Percentiles rank a stretch among this genome's conserved stretches.
Conservation (phyloP, 1,140 invertebrate species). For the Pseudomyrmex cubaensis region DNA sequence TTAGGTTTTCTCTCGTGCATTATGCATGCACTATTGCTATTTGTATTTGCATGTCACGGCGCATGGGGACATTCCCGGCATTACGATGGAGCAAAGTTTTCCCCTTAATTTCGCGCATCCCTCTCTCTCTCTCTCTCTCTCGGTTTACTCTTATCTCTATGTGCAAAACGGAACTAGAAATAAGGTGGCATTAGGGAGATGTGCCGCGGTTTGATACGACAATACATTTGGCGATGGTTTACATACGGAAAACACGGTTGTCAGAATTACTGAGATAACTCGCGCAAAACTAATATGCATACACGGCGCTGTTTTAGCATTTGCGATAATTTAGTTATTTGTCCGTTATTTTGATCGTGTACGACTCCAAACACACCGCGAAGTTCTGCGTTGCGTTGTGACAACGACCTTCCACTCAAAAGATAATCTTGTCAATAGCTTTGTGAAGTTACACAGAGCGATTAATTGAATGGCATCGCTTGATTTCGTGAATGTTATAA, state of each 20-base stretch:
- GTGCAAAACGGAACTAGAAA: background rate
- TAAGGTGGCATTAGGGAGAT: background rate
- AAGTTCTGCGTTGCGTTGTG: background rate
- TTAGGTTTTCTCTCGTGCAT: conserved; percentile 20
- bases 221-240: conserved; percentile 2
- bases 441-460: no score
- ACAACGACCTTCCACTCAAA: background rate
- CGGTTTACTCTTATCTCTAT: conserved; percentile 24
- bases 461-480: conserved; percentile 21
- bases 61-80: background rate
- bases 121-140: background rate
- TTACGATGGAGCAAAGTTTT: conserved; percentile 26
- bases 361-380: background rate
- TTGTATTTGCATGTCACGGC: background rate
- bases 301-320: background rate
- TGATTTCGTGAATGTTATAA: conserved; percentile 5
- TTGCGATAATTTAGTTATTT: background rate
- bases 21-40: conserved; percentile 34
- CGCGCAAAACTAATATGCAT: background rate
- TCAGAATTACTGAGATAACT: background rate
- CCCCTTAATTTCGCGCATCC: conserved; percentile 21
- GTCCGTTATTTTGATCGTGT: background rate
- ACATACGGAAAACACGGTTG: background rate
- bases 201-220: background rate
- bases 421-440: background rate